Evolutionary conservation across 2,113 vertebrate species (phyloP), one percentile per base, ranked within the genome.

Genomic region (Ictalurus punctatus): DNA sequence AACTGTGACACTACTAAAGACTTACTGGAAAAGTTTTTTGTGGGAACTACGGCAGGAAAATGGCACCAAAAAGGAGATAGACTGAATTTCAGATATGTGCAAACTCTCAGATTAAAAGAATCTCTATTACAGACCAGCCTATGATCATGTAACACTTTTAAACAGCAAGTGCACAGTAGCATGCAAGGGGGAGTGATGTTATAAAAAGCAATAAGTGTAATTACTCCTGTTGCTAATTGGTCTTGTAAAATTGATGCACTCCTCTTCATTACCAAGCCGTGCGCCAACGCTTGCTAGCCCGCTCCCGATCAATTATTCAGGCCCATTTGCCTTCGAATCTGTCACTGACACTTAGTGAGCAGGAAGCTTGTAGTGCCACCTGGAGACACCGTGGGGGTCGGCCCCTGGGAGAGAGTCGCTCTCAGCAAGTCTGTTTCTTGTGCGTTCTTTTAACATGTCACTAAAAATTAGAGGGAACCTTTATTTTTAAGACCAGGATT

Each of bases 221-320:
- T 96, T 95, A 95, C 92, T 95, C 91, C 92, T 90, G 93, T 91
- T 91, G 92, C 95, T 95, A 93, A 95, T 94, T 93, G 93, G 92
- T 90, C 92, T 90, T 69, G 89, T 92, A 91, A 94, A 93, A 93
- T 92, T 91, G 91, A 85, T 89, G 85, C 91, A 90, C 93, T 93
- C 92, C 80, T 54, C 37, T 91, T 83, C 90, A 91, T 93, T 93
- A 93, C 89, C 73, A 79, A 90, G 91, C 90, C 88, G 83, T 6
- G 90, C 86, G 88, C 92, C 92, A 92, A 91, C 14, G 16, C 79
- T 90, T 13, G 16, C 79, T 90, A 90, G 86, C 73, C 87, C 78
- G 87, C 78, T 67, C 79, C 85, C 86, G 59, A 92, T 94, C 92
- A 95, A 95, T 96, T 96, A 95, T 95, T 88, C 86, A 96, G 71